Evolutionary conservation across 2,888 invertebrate genomes (phyloP), one percentile per base, ranked within the genome.

Genomic region (Erebia epiphron): DNA sequence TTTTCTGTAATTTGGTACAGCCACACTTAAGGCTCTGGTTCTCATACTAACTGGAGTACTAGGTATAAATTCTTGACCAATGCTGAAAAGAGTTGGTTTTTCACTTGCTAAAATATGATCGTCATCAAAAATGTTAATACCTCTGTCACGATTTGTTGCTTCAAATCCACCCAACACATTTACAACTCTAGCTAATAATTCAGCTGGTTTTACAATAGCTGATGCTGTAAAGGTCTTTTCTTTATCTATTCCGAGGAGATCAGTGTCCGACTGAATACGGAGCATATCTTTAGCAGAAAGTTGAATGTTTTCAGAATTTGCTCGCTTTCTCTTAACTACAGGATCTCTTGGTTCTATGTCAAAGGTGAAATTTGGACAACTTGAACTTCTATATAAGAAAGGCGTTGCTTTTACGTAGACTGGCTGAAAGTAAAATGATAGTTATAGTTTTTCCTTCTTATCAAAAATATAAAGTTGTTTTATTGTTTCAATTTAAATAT

Each of bases 191-290:
- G 96, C 96, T 68, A 97, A 84, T 1, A 98, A 84, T 81, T 97
- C 96, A 8, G 96, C 96, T 9, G 97, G 97, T 79, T 96, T 96
- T 0, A 97, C 94, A 75, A 96, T 94, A 11, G 95, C 95, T 73
- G 95, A 95, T 1, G 95, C 94, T 21, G 95, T 95, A 81, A 97
- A 97, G 0, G 97, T 97, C 74, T 95, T 95, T 76, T 96, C 95
- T 79, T 96, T 96, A 83, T 98, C 97, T 75, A 97, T 97, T 57
- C 95, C 95, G 72, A 95, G 94, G 60, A 98, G 90, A 85, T 97
- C 97, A 0, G 96, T 96, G 78, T 98, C 97, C 0, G 97, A 97
- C 75, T 96, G 95, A 66, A 96, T 95, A 69, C 96, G 94, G 5
- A 96, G 86, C 86, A 93, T 90, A 64, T 92, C 92, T 80, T 83